Conservation (phyloP, 1,140 invertebrate species). For the Panagrolaimus sp. region DNA sequence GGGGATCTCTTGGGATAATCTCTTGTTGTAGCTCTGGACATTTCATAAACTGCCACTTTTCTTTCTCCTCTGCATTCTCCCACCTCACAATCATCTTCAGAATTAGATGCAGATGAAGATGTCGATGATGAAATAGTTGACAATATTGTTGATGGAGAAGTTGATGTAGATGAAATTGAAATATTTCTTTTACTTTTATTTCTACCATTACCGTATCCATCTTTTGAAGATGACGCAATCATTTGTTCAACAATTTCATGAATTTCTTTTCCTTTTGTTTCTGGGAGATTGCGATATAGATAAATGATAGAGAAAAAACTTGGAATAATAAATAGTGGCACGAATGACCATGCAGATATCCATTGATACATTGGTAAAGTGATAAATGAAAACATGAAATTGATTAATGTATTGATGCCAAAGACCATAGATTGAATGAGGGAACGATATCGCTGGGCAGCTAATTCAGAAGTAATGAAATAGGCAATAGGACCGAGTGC, state of each 20-base stretch:
- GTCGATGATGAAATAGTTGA: too few species aligned
- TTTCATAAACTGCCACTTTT: too few species aligned
- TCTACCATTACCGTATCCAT: too few species aligned
- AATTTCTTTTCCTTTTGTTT: conserved; percentile 45
- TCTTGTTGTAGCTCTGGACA: too few species aligned
- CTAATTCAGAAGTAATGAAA: conserved; percentile 50
- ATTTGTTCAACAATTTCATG: conserved; percentile 42
- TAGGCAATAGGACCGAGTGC: conserved; percentile 50
- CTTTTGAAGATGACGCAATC: neutral
- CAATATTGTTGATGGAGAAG: too few species aligned
- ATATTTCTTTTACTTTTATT: too few species aligned
- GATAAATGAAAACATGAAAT: conserved; percentile 43
- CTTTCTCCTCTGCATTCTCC: too few species aligned
- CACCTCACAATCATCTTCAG: too few species aligned
- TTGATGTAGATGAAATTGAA: too few species aligned
- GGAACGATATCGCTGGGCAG: conserved; percentile 46
- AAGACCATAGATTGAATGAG: conserved; percentile 54
- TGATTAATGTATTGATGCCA: conserved; percentile 42
- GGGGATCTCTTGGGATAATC: too few species aligned
- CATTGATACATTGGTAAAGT: conserved; percentile 43
- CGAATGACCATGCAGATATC: conserved; percentile 46
- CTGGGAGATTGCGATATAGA: conserved; percentile 30
- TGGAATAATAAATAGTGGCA: conserved; percentile 50
- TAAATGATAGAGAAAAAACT: conserved; percentile 38
- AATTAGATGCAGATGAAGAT: too few species aligned